Conservation (phyloP, 2,888 invertebrate genomes). For the Agriopis leucophaearia region DNA sequence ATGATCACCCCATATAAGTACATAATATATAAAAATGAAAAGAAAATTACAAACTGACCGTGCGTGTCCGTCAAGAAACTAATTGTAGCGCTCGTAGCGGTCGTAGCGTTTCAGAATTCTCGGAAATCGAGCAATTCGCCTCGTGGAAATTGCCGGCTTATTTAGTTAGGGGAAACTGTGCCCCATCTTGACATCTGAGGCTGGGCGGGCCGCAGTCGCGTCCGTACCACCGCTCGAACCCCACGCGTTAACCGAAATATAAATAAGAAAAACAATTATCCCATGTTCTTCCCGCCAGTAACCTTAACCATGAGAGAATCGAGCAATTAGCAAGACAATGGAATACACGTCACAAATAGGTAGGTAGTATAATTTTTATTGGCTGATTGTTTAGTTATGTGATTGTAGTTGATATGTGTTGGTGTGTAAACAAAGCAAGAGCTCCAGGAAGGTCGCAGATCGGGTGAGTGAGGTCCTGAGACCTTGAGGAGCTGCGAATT, state of each 20-base stretch:
- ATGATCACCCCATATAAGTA: too few species aligned
- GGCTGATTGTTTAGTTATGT: conserved; percentile 52
- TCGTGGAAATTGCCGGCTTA: conserved; percentile 54
- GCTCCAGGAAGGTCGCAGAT: conserved; percentile 38
- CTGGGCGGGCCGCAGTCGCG: conserved; percentile 63
- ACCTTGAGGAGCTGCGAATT: background rate
- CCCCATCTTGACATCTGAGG: conserved; percentile 45
- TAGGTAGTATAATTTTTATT: conserved; percentile 61
- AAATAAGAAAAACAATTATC: conserved; percentile 20
- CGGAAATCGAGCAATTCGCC: conserved; percentile 52
- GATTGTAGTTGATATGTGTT: conserved; percentile 29
- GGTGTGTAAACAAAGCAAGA: conserved; percentile 42
- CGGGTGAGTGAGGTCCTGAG: conserved; percentile 34
- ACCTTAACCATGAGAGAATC: conserved; percentile 47
- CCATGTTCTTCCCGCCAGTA: conserved; percentile 58
- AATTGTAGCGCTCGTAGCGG: conserved; percentile 24
- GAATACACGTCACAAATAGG: conserved; percentile 71
- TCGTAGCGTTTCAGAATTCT: conserved; percentile 7
- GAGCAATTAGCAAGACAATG: conserved; percentile 73
- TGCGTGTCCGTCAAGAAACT: conserved; percentile 28
- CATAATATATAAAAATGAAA: too few species aligned
- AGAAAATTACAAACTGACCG: background rate
- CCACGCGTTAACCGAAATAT: conserved; percentile 31
- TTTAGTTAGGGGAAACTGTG: conserved; percentile 44
- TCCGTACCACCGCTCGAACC: conserved; percentile 47